A percentile compares a stretch with the other conserved stretches of the same genome.
Evolutionary conservation across 2,888 invertebrate species (phyloP).

Genomic region (Drosophila falleni): DNA sequence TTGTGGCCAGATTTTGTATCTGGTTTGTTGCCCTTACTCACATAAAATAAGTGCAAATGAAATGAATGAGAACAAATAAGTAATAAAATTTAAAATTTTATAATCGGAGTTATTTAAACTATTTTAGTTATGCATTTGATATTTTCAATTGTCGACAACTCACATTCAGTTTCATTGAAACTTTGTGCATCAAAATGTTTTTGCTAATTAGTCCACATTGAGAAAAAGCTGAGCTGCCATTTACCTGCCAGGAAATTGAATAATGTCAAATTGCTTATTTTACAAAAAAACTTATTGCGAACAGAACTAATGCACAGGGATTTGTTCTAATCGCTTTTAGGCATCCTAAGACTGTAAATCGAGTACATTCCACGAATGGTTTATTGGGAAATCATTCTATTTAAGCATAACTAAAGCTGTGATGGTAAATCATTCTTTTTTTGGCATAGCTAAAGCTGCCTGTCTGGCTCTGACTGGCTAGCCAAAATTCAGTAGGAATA

Average conservation of each 20-base stretch:
- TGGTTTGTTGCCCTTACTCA: not conserved
- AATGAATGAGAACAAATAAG: not conserved
- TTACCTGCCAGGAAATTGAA: not conserved
- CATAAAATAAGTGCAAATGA: constrained; percentile 3
- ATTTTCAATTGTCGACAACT: not conserved
- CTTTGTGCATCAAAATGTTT: not conserved
- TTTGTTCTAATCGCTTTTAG: not conserved
- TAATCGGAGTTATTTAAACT: not conserved
- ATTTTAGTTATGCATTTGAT: not conserved
- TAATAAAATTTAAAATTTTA: no score
- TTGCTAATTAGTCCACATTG: not conserved
- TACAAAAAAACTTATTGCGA: not conserved
- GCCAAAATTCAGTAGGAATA: not conserved
- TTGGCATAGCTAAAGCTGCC: not conserved
- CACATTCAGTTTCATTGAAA: not conserved
- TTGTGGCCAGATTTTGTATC: not conserved
- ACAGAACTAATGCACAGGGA: not conserved
- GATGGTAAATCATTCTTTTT: not conserved
- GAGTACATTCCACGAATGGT: not conserved
- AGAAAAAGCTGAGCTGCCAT: not conserved
- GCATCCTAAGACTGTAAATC: not conserved
- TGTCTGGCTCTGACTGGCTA: not conserved
- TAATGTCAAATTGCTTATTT: not conserved
- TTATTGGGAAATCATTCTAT: not conserved
- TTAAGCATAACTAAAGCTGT: not conserved